Percentiles rank a stretch among this genome's conserved stretches.
Evolutionary conservation across 2,113 vertebrate genomes (phyloP).

Genomic region (Oncorhynchus kisutch): DNA sequence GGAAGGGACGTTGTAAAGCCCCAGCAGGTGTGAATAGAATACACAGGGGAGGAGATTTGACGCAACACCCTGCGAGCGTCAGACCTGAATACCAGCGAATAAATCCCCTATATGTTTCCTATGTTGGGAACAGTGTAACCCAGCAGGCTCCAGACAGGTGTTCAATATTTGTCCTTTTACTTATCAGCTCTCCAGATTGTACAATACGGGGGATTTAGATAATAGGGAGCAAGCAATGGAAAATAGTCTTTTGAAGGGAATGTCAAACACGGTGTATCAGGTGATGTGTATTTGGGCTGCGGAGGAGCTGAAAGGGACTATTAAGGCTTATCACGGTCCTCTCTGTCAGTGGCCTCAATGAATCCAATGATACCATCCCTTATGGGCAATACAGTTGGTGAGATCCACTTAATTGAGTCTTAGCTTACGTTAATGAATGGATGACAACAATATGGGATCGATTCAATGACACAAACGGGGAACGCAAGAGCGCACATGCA

Average conservation of each 20-base stretch:
- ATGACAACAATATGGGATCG: not conserved
- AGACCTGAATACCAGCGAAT: not conserved
- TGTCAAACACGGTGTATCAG: conserved; percentile 1
- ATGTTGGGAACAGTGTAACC: not conserved
- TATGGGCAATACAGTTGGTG: not conserved
- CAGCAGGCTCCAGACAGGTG: conserved; percentile 3
- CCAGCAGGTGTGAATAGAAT: conserved; percentile 3
- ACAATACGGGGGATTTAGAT: conserved; percentile 10
- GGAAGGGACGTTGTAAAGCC: not conserved
- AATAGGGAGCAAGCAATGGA: not conserved
- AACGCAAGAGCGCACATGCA: not conserved
- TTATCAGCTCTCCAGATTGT: conserved; percentile 10
- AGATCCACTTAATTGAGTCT: not conserved
- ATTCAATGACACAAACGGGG: not conserved
- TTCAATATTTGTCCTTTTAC: conserved; percentile 7
- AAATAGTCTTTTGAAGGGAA: not conserved
- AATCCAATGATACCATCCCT: not conserved
- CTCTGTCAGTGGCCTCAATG: not conserved
- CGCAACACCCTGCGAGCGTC: not conserved
- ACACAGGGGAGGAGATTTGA: not conserved
- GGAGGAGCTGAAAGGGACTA: not conserved
- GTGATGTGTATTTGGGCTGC: not conserved
- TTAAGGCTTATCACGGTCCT: not conserved
- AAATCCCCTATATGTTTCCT: not conserved
- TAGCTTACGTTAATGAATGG: not conserved